Evolutionary conservation across 2,797 vertebrate genomes (phyloP).

Genomic region (Botia almorhae): DNA sequence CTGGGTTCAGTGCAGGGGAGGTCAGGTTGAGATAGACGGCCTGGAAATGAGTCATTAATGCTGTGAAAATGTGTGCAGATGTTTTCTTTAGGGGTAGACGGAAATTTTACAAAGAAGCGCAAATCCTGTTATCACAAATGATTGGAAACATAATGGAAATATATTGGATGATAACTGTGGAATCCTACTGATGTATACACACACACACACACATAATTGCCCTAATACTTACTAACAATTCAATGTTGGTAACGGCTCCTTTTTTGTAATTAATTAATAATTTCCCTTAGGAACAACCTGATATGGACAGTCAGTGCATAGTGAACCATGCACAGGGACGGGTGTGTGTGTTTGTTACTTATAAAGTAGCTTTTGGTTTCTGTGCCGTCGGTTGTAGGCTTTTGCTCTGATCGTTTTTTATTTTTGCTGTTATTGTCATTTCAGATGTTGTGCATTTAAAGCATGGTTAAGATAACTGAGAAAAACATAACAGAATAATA

Average conservation of each 20-base stretch:
- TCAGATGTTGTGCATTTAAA: not conserved
- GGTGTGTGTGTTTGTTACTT: not conserved
- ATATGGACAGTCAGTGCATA: not conserved
- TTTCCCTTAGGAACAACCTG: slow-evolving; percentile 63
- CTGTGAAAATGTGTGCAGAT: not conserved
- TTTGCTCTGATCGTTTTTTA: not conserved
- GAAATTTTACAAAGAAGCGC: not conserved
- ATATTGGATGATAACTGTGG: no score
- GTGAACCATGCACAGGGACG: no score
- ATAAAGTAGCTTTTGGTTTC: no score
- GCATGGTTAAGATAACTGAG: not conserved
- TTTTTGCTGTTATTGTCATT: not conserved
- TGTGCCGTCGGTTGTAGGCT: no score
- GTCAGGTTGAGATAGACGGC: not conserved
- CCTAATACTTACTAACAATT: slow-evolving; percentile 10
- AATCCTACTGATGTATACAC: not conserved
- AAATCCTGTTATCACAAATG: no score
- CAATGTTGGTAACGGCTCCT: slow-evolving; percentile 54
- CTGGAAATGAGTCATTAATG: not conserved
- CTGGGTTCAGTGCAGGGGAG: slow-evolving; percentile 42
- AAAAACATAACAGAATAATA: not conserved
- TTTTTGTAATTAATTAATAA: slow-evolving; percentile 59
- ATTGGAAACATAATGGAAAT: no score
- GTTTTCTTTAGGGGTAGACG: not conserved
- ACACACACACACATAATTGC: no score